Percentiles rank a stretch among this genome's conserved stretches.
phyloP scores from a whole-genome alignment of 1,140 invertebrate species.

The Wasmannia auropunctata region DNA sequence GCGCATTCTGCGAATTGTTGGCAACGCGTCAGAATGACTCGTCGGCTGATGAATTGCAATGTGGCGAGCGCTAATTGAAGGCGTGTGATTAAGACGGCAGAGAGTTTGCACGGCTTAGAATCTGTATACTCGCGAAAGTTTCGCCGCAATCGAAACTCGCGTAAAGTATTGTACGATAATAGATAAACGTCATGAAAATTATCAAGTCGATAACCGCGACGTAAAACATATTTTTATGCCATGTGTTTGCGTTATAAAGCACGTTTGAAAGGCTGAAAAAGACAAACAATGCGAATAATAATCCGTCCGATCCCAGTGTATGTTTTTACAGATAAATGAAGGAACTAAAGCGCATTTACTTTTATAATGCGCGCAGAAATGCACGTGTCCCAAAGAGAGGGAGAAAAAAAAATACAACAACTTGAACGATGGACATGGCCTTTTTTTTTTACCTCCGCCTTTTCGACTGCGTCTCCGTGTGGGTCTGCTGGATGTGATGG shows the following conservation, averaged over 20 bases:
- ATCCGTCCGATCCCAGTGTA: not conserved
- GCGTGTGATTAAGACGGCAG: slow-evolving; percentile 13
- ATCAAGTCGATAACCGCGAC: not conserved
- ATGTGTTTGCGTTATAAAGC: not conserved
- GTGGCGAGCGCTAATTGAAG: slow-evolving; percentile 45
- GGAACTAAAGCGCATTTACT: not conserved
- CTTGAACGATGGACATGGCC: not conserved
- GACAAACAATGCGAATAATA: not conserved
- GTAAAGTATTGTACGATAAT: not conserved
- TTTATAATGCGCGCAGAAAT: not conserved
- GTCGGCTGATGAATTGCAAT: slow-evolving; percentile 61
- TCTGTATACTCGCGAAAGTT: slow-evolving; percentile 27
- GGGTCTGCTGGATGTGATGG: slow-evolving; percentile 82
- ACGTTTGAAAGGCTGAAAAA: not conserved
- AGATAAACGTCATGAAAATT: slow-evolving; percentile 1
- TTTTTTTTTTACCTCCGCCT: slow-evolving; percentile 84
- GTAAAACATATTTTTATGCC: not conserved
- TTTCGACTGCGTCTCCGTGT: slow-evolving; percentile 84
- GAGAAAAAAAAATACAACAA: not conserved
- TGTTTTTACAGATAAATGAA: not conserved
- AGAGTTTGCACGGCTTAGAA: slow-evolving; percentile 29
- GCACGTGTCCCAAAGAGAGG: not conserved
- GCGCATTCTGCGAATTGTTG: slow-evolving; percentile 50
- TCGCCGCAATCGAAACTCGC: slow-evolving; percentile 31
- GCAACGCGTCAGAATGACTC: slow-evolving; percentile 51